These are phyloP conservation scores for Peromyscus nudipes DNA, from an alignment of 2,797 vertebrate species.

Conservation along the genomic window DNA sequence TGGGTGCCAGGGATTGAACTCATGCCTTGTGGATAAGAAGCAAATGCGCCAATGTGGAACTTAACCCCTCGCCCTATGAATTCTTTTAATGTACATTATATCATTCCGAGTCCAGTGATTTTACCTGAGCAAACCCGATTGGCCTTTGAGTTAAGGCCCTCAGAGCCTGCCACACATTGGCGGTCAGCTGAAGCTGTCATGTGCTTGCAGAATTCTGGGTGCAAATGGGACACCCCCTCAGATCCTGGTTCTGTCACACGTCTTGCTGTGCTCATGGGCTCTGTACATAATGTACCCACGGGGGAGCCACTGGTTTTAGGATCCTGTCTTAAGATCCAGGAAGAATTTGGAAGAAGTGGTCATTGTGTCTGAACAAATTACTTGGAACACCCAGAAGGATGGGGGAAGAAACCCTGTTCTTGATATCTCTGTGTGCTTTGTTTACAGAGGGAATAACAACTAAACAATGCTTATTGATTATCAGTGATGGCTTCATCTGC, in stretches of 20 bases:
- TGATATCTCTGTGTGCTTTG: neutral
- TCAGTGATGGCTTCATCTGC: neutral
- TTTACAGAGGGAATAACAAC: conserved; percentile 41
- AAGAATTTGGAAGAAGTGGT: conserved; percentile 37
- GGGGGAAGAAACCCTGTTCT: neutral
- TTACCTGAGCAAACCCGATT: conserved; percentile 19
- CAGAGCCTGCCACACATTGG: neutral
- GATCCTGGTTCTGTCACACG: neutral
- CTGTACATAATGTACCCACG: neutral
- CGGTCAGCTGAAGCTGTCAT: conserved; percentile 38
- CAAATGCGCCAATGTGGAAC: neutral
- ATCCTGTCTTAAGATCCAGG: neutral
- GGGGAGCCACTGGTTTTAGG: neutral
- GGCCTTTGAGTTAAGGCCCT: conserved; percentile 63
- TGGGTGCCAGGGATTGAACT: neutral
- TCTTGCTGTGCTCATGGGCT: neutral
- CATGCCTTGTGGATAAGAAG: no score
- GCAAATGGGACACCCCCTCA: neutral
- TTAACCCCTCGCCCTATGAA: neutral
- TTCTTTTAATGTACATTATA: conserved; percentile 35
- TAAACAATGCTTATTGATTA: conserved; percentile 20
- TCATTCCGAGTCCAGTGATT: conserved; percentile 42
- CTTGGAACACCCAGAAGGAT: neutral
- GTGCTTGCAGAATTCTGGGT: neutral
- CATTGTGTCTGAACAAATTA: neutral